Conservation (phyloP, 2,888 invertebrate species). For the Leucophenga maculata region DNA sequence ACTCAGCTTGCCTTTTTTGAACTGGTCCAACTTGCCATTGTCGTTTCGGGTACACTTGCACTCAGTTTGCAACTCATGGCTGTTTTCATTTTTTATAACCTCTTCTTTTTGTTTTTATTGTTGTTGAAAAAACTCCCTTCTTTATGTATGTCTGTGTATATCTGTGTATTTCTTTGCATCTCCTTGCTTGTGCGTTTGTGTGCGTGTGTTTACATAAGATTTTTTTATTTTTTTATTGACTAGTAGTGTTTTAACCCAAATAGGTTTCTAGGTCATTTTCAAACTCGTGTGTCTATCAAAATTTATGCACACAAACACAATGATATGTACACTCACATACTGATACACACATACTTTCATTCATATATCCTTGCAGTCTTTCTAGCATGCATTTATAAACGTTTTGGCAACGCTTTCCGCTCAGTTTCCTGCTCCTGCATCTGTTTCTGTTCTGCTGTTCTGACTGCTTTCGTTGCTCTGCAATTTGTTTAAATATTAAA, state of each 20-base stretch:
- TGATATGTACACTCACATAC: constrained; percentile 22
- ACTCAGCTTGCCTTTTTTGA: neutral
- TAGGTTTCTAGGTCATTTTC: constrained; percentile 31
- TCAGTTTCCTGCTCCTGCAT: neutral
- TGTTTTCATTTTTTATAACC: too few relatives aligned
- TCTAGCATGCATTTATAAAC: neutral
- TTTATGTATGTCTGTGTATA: neutral
- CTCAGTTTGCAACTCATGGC: neutral
- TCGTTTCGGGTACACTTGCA: constrained; percentile 10
- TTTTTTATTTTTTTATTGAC: constrained; percentile 48
- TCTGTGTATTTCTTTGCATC: neutral
- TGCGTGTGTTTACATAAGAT: constrained; percentile 24
- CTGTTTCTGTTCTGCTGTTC: neutral
- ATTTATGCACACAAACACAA: constrained; percentile 30
- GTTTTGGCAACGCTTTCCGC: too few relatives aligned
- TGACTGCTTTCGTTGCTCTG: neutral
- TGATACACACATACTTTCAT: neutral
- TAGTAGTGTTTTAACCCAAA: constrained; percentile 50
- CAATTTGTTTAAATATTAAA: constrained; percentile 12
- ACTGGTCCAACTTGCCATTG: constrained; percentile 1
- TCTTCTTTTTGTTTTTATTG: neutral
- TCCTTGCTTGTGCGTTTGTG: neutral
- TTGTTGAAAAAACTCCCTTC: neutral
- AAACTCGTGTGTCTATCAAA: constrained; percentile 24
- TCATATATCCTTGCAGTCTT: neutral